Evolutionary conservation across 2,888 invertebrate species (phyloP).

Genomic region (Germaria angustata): DNA sequence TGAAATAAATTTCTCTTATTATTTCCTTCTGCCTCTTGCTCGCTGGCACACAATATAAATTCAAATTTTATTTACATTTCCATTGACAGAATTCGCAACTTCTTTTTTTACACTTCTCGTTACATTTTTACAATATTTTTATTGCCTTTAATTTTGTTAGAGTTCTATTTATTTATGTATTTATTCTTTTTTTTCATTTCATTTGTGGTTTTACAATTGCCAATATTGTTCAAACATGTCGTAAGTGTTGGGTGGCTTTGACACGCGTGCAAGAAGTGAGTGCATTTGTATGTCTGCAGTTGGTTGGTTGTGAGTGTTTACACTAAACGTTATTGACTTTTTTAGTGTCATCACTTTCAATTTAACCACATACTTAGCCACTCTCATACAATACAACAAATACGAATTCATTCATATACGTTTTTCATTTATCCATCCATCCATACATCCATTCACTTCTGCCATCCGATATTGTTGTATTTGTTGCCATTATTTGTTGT

Average conservation of each 20-base stretch:
- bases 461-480: conserved; percentile 7
- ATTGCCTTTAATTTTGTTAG: conserved; percentile 39
- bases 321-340: conserved; percentile 65
- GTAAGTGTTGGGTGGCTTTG: neutral
- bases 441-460: conserved; percentile 9
- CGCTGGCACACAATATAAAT: conserved; percentile 37
- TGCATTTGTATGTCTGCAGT: neutral
- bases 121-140: conserved; percentile 22
- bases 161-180: too few relatives aligned
- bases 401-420: conserved; percentile 37
- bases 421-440: conserved; percentile 24
- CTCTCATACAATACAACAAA: conserved; percentile 1
- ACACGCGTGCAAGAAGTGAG: neutral
- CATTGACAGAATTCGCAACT: conserved; percentile 37
- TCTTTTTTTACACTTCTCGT: neutral
- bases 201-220: conserved; percentile 42
- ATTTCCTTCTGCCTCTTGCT: neutral
- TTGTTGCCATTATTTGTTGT: conserved; percentile 6
- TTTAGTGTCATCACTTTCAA: conserved; percentile 68
- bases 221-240: conserved; percentile 22
- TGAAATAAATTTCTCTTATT: too few relatives aligned
- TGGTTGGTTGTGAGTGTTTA: conserved; percentile 24
- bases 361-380: conserved; percentile 62
- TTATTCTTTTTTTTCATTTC: too few relatives aligned
- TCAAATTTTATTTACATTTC: conserved; percentile 57